Percentiles rank a stretch among this genome's conserved stretches.
phyloP scores from a whole-genome alignment of 2,888 invertebrate genomes.

The Dryococelus australis region DNA sequence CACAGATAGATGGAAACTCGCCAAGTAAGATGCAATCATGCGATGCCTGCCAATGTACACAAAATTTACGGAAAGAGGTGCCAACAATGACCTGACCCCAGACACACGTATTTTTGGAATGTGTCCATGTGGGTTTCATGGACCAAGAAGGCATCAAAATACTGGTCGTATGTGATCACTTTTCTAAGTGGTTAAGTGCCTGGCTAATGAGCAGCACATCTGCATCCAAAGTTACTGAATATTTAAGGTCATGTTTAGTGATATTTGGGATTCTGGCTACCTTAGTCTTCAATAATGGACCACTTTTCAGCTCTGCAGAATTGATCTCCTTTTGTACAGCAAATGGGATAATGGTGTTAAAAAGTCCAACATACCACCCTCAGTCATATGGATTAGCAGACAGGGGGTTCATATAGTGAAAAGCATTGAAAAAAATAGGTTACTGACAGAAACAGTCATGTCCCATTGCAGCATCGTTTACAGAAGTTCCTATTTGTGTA shows the following conservation, averaged over 20 bases:
- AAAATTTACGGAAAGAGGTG: too few species aligned
- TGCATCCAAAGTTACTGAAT: slow-evolving; percentile 47
- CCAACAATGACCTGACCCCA: too few species aligned
- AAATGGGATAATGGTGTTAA: slow-evolving; percentile 43
- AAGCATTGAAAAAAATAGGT: background rate
- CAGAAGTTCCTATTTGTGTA: slow-evolving; percentile 27
- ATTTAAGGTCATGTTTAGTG: slow-evolving; percentile 46
- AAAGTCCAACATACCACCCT: slow-evolving; percentile 30
- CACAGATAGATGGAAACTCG: slow-evolving; percentile 40
- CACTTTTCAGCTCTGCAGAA: slow-evolving; percentile 47
- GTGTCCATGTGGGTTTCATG: too few species aligned
- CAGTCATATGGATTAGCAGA: slow-evolving; percentile 41
- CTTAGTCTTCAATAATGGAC: slow-evolving; percentile 40
- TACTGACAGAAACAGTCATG: background rate
- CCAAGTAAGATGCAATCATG: slow-evolving; percentile 39
- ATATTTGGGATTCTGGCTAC: slow-evolving; percentile 47
- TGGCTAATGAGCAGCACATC: slow-evolving; percentile 35
- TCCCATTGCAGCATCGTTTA: slow-evolving; percentile 22
- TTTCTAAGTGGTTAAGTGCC: too few species aligned
- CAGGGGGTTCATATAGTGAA: background rate
- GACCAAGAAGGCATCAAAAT: background rate
- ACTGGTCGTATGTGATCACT: too few species aligned
- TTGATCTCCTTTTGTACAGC: slow-evolving; percentile 46
- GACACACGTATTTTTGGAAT: too few species aligned
- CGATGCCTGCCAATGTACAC: slow-evolving; percentile 40